Conservation (phyloP, 2,888 invertebrate species). For the Tiliacea citrago region DNA sequence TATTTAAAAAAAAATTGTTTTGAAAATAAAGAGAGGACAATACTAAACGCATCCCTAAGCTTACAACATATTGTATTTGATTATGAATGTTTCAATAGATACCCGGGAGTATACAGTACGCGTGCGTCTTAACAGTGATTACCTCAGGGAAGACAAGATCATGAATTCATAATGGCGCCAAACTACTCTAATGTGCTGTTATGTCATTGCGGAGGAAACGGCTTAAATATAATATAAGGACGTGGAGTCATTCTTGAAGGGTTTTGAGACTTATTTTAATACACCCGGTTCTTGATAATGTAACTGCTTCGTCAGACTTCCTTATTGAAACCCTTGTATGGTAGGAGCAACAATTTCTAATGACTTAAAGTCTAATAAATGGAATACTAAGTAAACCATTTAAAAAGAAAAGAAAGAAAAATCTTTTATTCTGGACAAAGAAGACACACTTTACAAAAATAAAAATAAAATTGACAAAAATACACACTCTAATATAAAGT, state of each 20-base stretch:
- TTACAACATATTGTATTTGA: conserved; percentile 57
- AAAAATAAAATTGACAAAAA: no score
- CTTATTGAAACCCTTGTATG: neutral
- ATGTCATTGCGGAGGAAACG: conserved; percentile 53
- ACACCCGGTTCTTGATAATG: neutral
- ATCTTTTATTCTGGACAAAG: no score
- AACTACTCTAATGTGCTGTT: conserved; percentile 59
- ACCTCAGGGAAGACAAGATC: conserved; percentile 54
- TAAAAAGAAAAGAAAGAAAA: no score
- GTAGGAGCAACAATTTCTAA: neutral
- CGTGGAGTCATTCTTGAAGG: neutral
- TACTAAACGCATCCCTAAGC: conserved; percentile 15
- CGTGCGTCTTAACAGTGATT: conserved; percentile 61
- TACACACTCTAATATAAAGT: no score
- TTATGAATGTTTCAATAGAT: conserved; percentile 64
- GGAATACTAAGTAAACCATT: no score
- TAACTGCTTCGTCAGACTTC: neutral
- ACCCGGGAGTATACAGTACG: conserved; percentile 14
- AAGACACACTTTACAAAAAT: no score
- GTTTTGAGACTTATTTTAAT: neutral
- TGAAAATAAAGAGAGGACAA: neutral
- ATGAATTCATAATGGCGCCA: conserved; percentile 60
- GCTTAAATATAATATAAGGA: conserved; percentile 18
- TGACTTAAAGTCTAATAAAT: no score
- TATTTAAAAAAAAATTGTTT: no score